Conservation (phyloP, 2,888 invertebrate species). For the Pristionchus arcanus region DNA sequence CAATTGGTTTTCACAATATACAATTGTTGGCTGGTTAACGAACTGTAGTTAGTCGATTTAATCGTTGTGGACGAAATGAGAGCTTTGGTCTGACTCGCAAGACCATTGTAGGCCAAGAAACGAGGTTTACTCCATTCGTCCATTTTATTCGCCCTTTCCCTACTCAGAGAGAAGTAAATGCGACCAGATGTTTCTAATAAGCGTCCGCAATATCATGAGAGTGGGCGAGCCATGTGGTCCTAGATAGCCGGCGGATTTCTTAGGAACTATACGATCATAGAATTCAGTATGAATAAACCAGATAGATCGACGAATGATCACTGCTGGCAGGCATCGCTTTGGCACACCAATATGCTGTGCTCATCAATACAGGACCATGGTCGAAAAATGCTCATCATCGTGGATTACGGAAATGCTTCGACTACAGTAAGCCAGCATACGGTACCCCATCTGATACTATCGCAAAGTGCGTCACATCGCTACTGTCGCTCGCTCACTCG, state of each 20-base stretch:
- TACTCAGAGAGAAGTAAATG: neutral
- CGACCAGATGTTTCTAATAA: constrained; percentile 14
- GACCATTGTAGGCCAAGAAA: neutral
- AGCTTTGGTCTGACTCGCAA: too few species aligned
- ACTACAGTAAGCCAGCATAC: neutral
- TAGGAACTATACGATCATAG: neutral
- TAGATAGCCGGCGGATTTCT: neutral
- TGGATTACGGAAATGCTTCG: too few species aligned
- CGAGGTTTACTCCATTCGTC: neutral
- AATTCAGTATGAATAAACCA: too few species aligned
- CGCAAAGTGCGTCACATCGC: constrained; percentile 3
- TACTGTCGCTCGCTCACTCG: neutral
- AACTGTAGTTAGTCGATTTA: too few species aligned
- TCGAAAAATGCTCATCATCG: too few species aligned
- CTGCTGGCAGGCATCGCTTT: too few species aligned
- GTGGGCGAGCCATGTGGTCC: neutral
- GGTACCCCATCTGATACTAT: neutral
- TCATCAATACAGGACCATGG: too few species aligned
- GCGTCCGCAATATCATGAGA: constrained; percentile 11
- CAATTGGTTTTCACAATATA: too few species aligned
- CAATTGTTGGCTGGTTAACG: too few species aligned
- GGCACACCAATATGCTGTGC: too few species aligned
- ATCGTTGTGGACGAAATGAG: too few species aligned
- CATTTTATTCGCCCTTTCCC: neutral
- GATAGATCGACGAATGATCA: too few species aligned